These are phyloP conservation scores for Chymomyza caudatula DNA, from an alignment of 2,888 invertebrate species.

Conservation along the genomic window DNA sequence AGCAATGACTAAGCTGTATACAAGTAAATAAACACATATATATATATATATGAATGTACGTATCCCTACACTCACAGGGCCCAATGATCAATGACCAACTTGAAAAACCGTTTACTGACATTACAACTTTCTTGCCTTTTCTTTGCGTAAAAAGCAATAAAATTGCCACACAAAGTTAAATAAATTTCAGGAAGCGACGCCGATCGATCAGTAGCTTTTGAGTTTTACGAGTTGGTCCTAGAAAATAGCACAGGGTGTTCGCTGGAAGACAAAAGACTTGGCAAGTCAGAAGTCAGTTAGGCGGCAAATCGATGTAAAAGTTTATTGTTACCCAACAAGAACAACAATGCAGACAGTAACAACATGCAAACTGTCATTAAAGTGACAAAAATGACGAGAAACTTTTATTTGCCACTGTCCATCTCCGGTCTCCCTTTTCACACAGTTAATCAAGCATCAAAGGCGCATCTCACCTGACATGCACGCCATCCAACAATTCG, in stretches of 20 bases:
- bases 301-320: constrained; percentile 66
- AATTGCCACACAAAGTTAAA: constrained; percentile 39
- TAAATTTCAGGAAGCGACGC: constrained; percentile 16
- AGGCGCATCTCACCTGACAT: too few relatives aligned
- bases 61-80: background rate
- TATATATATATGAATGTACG: too few relatives aligned
- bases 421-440: too few relatives aligned
- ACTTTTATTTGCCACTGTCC: too few relatives aligned
- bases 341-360: too few relatives aligned
- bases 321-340: constrained; percentile 15
- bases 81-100: constrained; percentile 50
- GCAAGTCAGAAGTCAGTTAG: constrained; percentile 54
- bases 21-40: background rate
- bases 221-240: too few relatives aligned
- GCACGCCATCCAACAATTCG: too few relatives aligned
- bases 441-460: too few relatives aligned
- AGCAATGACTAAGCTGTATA: background rate
- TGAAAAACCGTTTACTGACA: constrained; percentile 40
- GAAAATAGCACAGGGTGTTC: background rate
- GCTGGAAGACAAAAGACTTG: constrained; percentile 19
- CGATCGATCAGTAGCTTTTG: background rate
- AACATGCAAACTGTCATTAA: constrained; percentile 63
- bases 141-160: constrained; percentile 41
- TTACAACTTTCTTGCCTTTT: constrained; percentile 48
- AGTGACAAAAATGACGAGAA: constrained; percentile 55